Base-by-base conservation (phyloP, 2,113 vertebrate genomes). In the Mustela nigripes region DNA sequence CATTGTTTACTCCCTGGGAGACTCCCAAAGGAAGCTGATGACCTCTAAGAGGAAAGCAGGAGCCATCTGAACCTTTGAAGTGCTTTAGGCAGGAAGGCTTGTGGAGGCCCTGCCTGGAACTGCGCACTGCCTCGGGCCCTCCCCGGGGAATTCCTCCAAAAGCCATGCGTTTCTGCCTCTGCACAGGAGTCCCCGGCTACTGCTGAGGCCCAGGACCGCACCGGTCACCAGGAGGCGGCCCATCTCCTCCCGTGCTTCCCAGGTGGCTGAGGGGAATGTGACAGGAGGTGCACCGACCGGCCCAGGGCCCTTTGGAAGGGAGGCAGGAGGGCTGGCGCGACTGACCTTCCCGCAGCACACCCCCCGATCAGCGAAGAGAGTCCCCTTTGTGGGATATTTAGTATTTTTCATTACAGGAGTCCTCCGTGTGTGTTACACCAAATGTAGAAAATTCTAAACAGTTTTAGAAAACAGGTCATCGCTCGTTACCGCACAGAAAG, bases 381-480 rank as follows among this genome's bases (percentile, higher is more conserved):
- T 60, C 36, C 39, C 76, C 91, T 48, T 73, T 63, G 28, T 16
- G 1, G 58, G 48, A 26, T 62, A 10, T 31, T 56, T 58, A 26
- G 56, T 76, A 26, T 62, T 94, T 91, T 14, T 86, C 69, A 89
- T 67, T 85, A 33, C 16, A 69, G 60, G 62, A 82, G 14, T 80
- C 39, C 21, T 26, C 15, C 19, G 3, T 78, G 73, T 71, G 36
- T 69, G 45, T 62, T 53, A 14, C 67, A 9, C 16, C 36, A 76
- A 60, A 62, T 89, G 73, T 87, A 71, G 85, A 88, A 87, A 91
- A 73, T 88, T 45, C 22, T 79, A 10, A 82, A 93, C 31, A 56
- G 39, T 36, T 84, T 79, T 83, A 33, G 11, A 71, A 48, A 80
- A 24, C 5, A 76, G 63, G 15, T 65, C 39, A 6, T 71, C n/a